Evolutionary conservation across 2,113 vertebrate genomes (phyloP).

Genomic region (Puma concolor): DNA sequence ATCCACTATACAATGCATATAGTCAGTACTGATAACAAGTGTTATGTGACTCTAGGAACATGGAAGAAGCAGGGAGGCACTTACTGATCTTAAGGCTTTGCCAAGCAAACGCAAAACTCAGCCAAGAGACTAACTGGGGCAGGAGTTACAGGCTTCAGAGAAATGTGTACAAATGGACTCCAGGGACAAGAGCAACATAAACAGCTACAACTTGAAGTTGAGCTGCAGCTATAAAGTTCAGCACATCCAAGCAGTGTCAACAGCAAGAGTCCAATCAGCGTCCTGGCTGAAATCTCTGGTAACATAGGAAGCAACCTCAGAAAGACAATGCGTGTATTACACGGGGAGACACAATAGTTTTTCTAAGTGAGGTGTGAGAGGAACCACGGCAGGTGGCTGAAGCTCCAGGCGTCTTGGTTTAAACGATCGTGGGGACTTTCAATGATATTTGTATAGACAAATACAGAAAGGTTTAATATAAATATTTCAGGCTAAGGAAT

Average conservation of each 20-base stretch:
- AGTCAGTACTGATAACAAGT: background rate
- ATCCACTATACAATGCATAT: background rate
- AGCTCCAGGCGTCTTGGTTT: background rate
- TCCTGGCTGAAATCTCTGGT: background rate
- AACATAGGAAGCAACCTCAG: background rate
- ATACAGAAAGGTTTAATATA: background rate
- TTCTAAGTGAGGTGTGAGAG: background rate
- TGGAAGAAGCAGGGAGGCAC: background rate
- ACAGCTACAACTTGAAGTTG: background rate
- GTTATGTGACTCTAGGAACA: background rate
- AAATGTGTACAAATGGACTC: background rate
- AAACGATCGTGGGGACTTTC: background rate
- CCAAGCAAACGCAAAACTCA: background rate
- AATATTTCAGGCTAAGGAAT: background rate
- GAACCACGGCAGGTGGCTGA: background rate
- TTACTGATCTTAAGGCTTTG: background rate
- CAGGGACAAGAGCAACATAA: background rate
- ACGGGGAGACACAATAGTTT: background rate
- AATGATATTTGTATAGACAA: background rate
- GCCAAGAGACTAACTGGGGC: background rate
- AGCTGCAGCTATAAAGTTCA: background rate
- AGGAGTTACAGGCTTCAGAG: background rate
- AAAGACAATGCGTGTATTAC: background rate
- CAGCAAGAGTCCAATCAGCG: background rate
- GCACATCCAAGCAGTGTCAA: background rate